Evolutionary conservation across 2,797 vertebrate genomes (phyloP), one percentile per base, ranked within the genome.

Genomic region (Poecilia picta): DNA sequence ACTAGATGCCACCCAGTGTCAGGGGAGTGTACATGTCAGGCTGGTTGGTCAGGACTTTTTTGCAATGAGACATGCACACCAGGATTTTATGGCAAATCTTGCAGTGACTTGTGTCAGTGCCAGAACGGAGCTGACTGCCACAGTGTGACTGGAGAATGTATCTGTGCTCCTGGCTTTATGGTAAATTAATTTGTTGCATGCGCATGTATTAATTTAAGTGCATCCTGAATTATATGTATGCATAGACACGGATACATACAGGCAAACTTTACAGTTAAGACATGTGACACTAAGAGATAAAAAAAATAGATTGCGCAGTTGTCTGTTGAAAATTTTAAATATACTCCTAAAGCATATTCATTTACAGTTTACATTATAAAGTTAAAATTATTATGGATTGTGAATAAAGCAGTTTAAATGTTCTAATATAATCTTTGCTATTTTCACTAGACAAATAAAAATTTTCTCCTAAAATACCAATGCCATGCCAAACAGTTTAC

Each of bases 1-100:
- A 75, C 86, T 96, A 99, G 98, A 96, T 99, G 98, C 95, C 98
- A 99, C 91, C 98, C 98, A 18, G 97, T 98, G 97, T 98, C 98
- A 87, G 98, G 98, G 45, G 97, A 98, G 92, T 99, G 98, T 85
- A 93, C 94, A 49, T 99, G 98, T 93, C 94, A 89, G 85, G 92
- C 97, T 0, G 98, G 98, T 78, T 98, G 97, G 98, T 97, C 98
- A 2, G 98, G 98, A 41, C 97, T 98, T 36, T 98, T 97, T 95
- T 99, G 98, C 92, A 98, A 99, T 0, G 98, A 99, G 91, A 98
- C 97, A 0, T 99, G 98, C 83, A 92, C 97, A 23, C 97, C 97
- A 0, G 97, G 98, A 25, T 98, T 98, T 93, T 98, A 96, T 0
- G 98, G 98, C 4, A 88, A 97, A 92, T 95, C 95, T 6, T 99